Base-by-base conservation (phyloP, 2,888 invertebrate species). In the Venustoraphidia nigricollis region DNA sequence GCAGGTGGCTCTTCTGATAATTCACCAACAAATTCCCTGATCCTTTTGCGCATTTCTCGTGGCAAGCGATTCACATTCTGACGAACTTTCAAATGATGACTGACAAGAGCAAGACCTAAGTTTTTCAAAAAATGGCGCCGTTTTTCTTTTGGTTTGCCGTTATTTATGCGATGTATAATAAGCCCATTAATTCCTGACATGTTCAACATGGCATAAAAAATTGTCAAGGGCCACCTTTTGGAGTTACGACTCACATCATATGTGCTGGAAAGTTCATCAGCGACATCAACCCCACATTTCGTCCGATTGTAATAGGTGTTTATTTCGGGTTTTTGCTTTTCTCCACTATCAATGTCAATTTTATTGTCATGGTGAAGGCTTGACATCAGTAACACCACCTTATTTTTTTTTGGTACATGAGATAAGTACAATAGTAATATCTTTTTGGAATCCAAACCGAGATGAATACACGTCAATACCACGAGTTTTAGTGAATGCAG, bases 371-470 rank as follows among this genome's bases (percentile, higher is more conserved):
- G 13, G 44, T 46, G 51, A 48, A 53, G 48, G 13, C 35, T 53
- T 11, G 47, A 54, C 36, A 46, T 37, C 34, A 53, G 41, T 37
- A 50, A 34, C 27, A 54, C 53, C 42, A 39, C 46, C 47, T 50
- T 50, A 43, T 41, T 43, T 45, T 54, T 52, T 50, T 50, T 47
- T 39, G 52, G 53, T 34, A 54, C 14, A 45, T 54, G 50, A 34
- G 53, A 53, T n/a, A n/a, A n/a, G n/a, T 35, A 51, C 40, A 41
- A 50, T 10, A 41, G 46, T 46, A 35, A 44, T 41, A 43, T 52
- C 17, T 44, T 53, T 43, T 47, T 44, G 34, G 45, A 49, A 53
- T 3, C 49, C 52, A 51, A 55, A 55, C 43, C 53, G 36, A 34
- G 36, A 46, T 41, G 51, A 48, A 42, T 45, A 36, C 37, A 40